Conservation (phyloP, 2,797 vertebrate genomes). For the Allobates femoralis region DNA sequence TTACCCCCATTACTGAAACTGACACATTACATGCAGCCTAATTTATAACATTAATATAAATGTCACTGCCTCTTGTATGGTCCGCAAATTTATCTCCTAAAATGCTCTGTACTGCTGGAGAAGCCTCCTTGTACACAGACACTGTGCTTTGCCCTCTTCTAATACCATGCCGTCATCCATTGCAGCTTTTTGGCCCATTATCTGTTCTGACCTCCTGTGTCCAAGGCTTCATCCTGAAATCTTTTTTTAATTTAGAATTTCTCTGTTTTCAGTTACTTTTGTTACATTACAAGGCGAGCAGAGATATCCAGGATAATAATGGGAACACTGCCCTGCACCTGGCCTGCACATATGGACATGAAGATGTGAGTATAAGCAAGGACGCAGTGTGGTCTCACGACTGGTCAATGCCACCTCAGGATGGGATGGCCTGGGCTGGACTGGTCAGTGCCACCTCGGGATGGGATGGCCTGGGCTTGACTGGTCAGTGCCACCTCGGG, state of each 20-base stretch:
- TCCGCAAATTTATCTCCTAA: background rate
- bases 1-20: too few species aligned
- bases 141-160: too few species aligned
- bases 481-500: too few species aligned
- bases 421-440: too few species aligned
- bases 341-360: constrained; percentile 92
- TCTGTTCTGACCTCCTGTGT: background rate
- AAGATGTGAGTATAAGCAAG: constrained; percentile 86
- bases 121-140: too few species aligned
- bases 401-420: too few species aligned
- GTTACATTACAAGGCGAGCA: constrained; percentile 89
- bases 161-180: too few species aligned
- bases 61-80: background rate
- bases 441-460: too few species aligned
- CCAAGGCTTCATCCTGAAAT: background rate
- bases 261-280: constrained; percentile 85
- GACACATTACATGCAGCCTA: background rate
- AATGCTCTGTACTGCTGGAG: background rate
- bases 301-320: constrained; percentile 90
- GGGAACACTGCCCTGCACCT: constrained; percentile 93
- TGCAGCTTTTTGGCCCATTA: too few species aligned
- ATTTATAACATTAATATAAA: background rate
- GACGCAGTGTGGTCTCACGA: too few species aligned
- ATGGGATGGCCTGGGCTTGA: too few species aligned
- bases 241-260: background rate